These are phyloP conservation scores for Prietella phreatophila DNA, from an alignment of 2,113 vertebrate species.

Conservation along the genomic window DNA sequence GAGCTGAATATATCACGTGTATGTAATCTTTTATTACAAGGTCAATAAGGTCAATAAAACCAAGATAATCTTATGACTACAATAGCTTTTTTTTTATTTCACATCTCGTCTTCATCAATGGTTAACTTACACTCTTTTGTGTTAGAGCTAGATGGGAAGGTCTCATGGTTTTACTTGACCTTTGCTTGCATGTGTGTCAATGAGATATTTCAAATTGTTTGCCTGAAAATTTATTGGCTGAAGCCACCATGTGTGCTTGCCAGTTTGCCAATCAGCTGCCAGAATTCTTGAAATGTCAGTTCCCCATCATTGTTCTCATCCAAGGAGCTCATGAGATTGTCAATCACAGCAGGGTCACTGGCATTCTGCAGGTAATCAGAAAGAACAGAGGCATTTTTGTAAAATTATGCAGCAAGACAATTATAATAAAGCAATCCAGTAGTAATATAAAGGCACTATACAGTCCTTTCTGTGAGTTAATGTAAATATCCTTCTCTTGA, in stretches of 20 bases:
- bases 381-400: conserved; percentile 12
- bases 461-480: conserved; percentile 12
- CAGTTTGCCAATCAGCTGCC: conserved; percentile 74
- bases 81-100: conserved; percentile 62
- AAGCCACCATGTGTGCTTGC: conserved; percentile 69
- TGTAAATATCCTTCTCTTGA: neutral
- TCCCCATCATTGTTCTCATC: conserved; percentile 74
- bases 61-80: conserved; percentile 35
- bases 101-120: conserved; percentile 53
- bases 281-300: conserved; percentile 77
- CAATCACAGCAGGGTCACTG: conserved; percentile 59
- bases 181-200: neutral
- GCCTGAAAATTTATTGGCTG: conserved; percentile 48
- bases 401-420: neutral
- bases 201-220: conserved; percentile 17
- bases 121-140: conserved; percentile 53
- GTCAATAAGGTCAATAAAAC: conserved; percentile 63
- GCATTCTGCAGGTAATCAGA: conserved; percentile 64
- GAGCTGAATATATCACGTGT: conserved; percentile 20
- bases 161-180: neutral
- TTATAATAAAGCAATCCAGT: conserved; percentile 59
- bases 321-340: conserved; percentile 71
- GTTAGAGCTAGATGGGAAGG: conserved; percentile 25
- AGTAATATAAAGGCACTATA: conserved; percentile 36
- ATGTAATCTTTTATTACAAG: conserved; percentile 33